Conservation (phyloP, 2,113 vertebrate genomes). For the Oncorhynchus clarkii region DNA sequence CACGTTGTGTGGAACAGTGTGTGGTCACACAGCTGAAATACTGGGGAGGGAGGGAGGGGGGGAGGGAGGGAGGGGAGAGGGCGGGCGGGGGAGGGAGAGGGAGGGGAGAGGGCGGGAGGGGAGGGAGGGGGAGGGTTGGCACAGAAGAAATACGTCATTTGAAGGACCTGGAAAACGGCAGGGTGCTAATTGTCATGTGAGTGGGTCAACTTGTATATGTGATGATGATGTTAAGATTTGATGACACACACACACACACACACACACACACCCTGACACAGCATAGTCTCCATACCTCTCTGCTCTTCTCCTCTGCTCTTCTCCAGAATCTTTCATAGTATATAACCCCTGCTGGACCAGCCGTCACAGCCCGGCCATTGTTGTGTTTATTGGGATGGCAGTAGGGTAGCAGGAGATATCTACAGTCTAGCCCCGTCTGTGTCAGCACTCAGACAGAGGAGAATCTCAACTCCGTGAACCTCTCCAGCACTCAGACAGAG, state of each 20-base stretch:
- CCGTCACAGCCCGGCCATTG: not conserved
- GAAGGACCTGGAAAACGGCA: constrained; percentile 25
- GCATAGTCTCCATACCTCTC: constrained; percentile 41
- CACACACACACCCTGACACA: not conserved
- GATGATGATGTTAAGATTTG: constrained; percentile 1
- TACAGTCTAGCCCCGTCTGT: not conserved
- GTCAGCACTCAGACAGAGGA: not conserved
- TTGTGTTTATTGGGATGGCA: not conserved
- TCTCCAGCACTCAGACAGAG: too few relatives aligned
- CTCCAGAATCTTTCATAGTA: constrained; percentile 36
- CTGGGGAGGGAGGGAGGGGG: not conserved
- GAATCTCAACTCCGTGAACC: too few relatives aligned
- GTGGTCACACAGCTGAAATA: constrained; percentile 23
- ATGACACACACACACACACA: not conserved
- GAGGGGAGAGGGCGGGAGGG: not conserved
- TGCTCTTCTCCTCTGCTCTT: not conserved
- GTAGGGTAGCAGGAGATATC: too few relatives aligned
- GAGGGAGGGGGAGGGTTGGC: not conserved
- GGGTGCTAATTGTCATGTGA: not conserved
- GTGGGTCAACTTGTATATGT: constrained; percentile 5
- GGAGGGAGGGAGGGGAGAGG: not conserved
- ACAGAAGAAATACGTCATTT: constrained; percentile 27
- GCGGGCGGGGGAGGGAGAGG: not conserved
- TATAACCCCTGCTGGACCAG: constrained; percentile 29
- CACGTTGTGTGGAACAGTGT: not conserved